Evolutionary conservation across 2,797 vertebrate species (phyloP), one percentile per base, ranked within the genome.

Genomic region (Catharus ustulatus): DNA sequence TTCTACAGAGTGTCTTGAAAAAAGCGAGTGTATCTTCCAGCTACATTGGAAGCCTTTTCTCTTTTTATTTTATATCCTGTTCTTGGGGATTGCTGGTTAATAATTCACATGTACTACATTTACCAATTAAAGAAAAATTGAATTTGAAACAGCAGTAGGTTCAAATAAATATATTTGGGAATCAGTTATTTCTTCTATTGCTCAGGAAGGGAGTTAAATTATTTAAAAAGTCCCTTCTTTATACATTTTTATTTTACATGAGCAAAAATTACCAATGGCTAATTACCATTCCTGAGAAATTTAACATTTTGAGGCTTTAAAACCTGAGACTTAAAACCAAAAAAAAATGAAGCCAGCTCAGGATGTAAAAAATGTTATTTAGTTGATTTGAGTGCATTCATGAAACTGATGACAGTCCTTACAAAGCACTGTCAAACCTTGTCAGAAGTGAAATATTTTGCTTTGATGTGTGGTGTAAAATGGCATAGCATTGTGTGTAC

Each of bases 141-240:
- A 87, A 97, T 97, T 94, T 84, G 91, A 92, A 97, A 92, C 34
- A 52, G 95, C 83, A 84, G 91, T 96, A 88, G 67, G 81, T 95
- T 97, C 95, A 96, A 92, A 97, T 96, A 97, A 96, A 95, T 95
- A 40, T 97, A 89, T 97, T 97, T 97, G 93, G 82, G 96, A 96
- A 97, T 95, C 76, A 58, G 79, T 87, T 95, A 88, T 74, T 95
- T 82, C 62, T 86, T 94, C 74, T 93, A 48, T 96, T 88, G 80
- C 96, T 92, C 63, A 90, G 94, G 77, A 96, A 97, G 59, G 57
- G 51, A 91, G 82, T 93, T 95, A 85, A 96, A 95, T 95, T 96
- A 95, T 96, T 94, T 96, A 92, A 93, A 73, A 93, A 54, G 77
- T 42, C 80, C 42, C 75, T 95, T 94, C 46, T 95, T 77, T 67